Percentiles rank a stretch among this genome's conserved stretches.
phyloP scores from a whole-genome alignment of 2,113 vertebrate species.

The Psettodes erumei region DNA sequence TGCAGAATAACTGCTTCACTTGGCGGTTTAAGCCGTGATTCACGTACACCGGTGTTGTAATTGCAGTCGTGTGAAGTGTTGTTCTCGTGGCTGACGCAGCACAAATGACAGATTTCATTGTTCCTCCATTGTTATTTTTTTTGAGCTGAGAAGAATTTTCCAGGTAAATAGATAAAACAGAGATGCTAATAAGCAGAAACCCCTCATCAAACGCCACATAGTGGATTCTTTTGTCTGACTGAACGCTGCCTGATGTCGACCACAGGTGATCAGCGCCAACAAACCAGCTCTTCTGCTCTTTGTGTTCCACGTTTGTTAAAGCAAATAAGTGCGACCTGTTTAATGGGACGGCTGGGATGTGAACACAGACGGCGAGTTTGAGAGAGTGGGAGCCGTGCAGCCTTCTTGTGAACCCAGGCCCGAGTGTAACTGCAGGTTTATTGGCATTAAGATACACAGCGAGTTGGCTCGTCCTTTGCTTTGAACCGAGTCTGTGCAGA shows the following conservation, averaged over 20 bases:
- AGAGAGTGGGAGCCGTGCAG: background rate
- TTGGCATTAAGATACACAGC: background rate
- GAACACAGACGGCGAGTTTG: background rate
- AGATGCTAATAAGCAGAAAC: background rate
- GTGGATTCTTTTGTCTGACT: background rate
- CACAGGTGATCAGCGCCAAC: background rate
- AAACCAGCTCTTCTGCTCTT: background rate
- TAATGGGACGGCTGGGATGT: background rate
- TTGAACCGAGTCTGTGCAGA: background rate
- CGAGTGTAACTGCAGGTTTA: background rate
- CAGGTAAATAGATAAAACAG: background rate
- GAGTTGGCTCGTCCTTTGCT: background rate
- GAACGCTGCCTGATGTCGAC: background rate
- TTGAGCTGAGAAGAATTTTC: background rate
- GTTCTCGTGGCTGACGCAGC: constrained; percentile 3
- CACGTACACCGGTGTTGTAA: background rate
- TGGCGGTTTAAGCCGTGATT: constrained; percentile 1
- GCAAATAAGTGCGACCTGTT: background rate
- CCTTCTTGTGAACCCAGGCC: background rate
- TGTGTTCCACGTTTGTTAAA: background rate
- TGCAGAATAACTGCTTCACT: constrained; percentile 10
- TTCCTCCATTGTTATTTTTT: constrained; percentile 24
- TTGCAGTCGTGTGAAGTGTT: background rate
- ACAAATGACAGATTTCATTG: constrained; percentile 13
- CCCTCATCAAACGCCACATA: background rate